These are phyloP conservation scores for Drosophila barbarae DNA, from an alignment of 2,888 invertebrate species.

Conservation along the genomic window DNA sequence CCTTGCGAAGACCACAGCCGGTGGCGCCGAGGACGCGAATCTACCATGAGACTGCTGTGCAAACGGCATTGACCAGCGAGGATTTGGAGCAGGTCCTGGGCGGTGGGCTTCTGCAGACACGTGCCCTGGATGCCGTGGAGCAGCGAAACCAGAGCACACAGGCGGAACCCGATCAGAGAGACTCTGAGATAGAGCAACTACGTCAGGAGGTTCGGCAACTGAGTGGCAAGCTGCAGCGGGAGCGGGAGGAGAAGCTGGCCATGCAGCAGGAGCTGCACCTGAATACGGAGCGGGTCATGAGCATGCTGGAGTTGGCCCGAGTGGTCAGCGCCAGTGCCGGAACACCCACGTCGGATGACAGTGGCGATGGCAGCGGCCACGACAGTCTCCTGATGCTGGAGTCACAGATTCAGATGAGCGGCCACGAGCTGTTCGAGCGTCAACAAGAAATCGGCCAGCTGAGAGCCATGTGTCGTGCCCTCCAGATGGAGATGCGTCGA, in stretches of 20 bases:
- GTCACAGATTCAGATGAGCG: conserved; percentile 87
- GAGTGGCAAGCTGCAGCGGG: conserved; percentile 83
- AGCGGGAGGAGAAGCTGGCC: conserved; percentile 86
- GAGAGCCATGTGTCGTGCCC: conserved; percentile 85
- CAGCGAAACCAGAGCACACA: conserved; percentile 83
- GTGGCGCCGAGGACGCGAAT: conserved; percentile 83
- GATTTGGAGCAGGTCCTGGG: conserved; percentile 87
- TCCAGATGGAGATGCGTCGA: conserved; percentile 86
- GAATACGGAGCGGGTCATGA: conserved; percentile 87
- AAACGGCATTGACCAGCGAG: conserved; percentile 86
- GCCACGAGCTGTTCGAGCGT: conserved; percentile 87
- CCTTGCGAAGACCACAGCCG: conserved; percentile 78
- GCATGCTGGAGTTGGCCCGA: conserved; percentile 80
- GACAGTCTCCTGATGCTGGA: conserved; percentile 89
- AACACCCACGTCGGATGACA: conserved; percentile 79
- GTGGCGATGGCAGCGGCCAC: conserved; percentile 81
- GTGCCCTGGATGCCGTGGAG: conserved; percentile 79
- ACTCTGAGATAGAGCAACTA: conserved; percentile 83
- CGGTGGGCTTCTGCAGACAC: conserved; percentile 80
- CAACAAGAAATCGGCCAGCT: conserved; percentile 88
- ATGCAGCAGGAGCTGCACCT: conserved; percentile 87
- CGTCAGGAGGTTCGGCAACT: conserved; percentile 83
- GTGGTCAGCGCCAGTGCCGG: conserved; percentile 77
- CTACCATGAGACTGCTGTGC: conserved; percentile 88
- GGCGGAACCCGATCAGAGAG: conserved; percentile 82